Conservation (phyloP, 1,140 invertebrate species). For the Bombus pascuorum region DNA sequence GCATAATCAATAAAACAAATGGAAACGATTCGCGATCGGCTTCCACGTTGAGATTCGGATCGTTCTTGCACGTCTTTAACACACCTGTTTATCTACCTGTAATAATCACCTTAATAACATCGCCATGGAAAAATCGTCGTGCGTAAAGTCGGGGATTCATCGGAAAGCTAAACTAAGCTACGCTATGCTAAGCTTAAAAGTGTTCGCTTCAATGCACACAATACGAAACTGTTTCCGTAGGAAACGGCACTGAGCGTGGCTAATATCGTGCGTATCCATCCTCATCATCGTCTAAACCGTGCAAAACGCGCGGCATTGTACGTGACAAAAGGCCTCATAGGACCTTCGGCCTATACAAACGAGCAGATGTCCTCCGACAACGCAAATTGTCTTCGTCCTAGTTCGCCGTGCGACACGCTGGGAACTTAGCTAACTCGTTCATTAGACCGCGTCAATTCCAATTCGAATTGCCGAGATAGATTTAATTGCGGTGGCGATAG, state of each 20-base stretch:
- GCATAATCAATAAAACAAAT: slow-evolving; percentile 2
- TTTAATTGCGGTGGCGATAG: not conserved
- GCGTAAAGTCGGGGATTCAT: slow-evolving; percentile 22
- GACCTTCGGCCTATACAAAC: slow-evolving; percentile 58
- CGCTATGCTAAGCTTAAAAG: no score
- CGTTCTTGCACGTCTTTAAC: slow-evolving; percentile 3
- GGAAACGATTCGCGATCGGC: not conserved
- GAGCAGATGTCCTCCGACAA: slow-evolving; percentile 46
- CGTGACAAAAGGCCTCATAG: slow-evolving; percentile 54
- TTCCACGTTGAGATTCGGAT: slow-evolving; percentile 13
- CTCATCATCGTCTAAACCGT: slow-evolving; percentile 22
- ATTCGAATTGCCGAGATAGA: not conserved
- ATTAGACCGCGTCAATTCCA: not conserved
- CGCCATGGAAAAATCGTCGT: slow-evolving; percentile 20
- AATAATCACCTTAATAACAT: slow-evolving; percentile 47
- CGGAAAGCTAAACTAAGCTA: not conserved
- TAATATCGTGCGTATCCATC: slow-evolving; percentile 12
- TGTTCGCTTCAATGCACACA: no score
- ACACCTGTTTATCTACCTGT: slow-evolving; percentile 32
- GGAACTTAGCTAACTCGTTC: slow-evolving; percentile 18
- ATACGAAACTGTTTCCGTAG: no score
- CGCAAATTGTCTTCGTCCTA: slow-evolving; percentile 57
- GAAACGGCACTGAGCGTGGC: not conserved
- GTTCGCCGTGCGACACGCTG: slow-evolving; percentile 19
- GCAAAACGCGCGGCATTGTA: slow-evolving; percentile 33